Conservation (phyloP, 1,140 invertebrate genomes). For the Cotesia glomerata region DNA sequence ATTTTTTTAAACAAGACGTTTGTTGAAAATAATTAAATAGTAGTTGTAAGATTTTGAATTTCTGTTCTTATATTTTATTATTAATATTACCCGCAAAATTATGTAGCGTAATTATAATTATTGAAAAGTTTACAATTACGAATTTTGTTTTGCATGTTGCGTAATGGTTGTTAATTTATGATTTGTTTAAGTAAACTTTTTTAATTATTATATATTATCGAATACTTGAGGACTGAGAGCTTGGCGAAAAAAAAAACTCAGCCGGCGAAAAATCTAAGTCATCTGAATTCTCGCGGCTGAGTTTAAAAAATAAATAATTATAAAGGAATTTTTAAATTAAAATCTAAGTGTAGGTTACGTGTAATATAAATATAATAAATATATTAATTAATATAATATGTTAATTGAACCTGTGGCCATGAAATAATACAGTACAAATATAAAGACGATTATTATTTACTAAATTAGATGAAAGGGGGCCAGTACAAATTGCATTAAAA, state of each 20-base stretch:
- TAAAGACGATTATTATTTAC: conserved; percentile 22
- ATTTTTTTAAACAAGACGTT: background rate
- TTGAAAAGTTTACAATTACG: background rate
- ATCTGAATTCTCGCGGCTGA: background rate
- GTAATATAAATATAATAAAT: background rate
- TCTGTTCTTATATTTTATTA: no score
- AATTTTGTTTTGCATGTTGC: conserved; percentile 61
- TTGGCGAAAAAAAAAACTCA: background rate
- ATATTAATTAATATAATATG: background rate
- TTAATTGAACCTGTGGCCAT: conserved; percentile 9
- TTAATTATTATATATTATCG: background rate
- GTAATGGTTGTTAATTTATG: conserved; percentile 61
- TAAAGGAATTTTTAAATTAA: background rate
- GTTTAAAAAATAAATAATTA: background rate
- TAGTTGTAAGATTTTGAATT: background rate
- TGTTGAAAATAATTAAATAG: background rate
- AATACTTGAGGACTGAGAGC: background rate
- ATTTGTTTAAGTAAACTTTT: conserved; percentile 37
- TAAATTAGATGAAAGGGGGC: conserved; percentile 32
- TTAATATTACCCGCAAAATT: background rate
- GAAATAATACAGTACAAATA: conserved; percentile 34
- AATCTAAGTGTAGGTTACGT: background rate
- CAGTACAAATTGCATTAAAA: conserved; percentile 22
- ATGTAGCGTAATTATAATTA: background rate
- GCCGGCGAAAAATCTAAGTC: background rate